Percentiles rank a stretch among this genome's conserved stretches.
Conservation (phyloP, 1,140 invertebrate genomes). For the Drosophila pandora region DNA sequence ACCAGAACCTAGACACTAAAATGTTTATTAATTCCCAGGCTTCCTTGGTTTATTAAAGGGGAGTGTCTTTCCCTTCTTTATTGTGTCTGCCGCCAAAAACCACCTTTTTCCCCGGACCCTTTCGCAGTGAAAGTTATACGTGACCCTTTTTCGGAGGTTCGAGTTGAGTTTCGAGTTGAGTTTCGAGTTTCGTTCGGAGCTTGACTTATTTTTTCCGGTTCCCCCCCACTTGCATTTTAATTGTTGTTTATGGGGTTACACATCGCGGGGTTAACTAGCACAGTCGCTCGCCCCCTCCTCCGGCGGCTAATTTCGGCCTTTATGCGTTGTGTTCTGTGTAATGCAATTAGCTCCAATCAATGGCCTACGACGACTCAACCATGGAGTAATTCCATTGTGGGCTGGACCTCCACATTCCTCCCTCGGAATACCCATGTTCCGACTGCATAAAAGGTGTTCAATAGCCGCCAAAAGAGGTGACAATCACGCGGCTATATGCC, state of each 20-base stretch:
- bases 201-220: conserved; percentile 32
- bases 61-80: conserved; percentile 2
- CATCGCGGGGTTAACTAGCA: conserved; percentile 50
- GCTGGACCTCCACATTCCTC: conserved; percentile 1
- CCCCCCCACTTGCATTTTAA: conserved; percentile 51
- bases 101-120: not conserved
- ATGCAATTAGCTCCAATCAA: conserved; percentile 76
- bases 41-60: conserved; percentile 3
- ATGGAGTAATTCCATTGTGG: conserved; percentile 43
- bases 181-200: conserved; percentile 27
- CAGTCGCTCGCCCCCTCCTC: not conserved
- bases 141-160: conserved; percentile 27
- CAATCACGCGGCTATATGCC: conserved; percentile 3
- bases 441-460: conserved; percentile 6
- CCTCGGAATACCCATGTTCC: not conserved
- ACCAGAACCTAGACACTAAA: conserved; percentile 61
- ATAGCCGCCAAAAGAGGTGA: conserved; percentile 20
- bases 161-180: conserved; percentile 12
- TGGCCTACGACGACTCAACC: conserved; percentile 45
- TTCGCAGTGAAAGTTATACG: conserved; percentile 53
- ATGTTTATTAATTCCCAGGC: conserved; percentile 31
- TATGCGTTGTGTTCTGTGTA: conserved; percentile 49
- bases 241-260: conserved; percentile 42
- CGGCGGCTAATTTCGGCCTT: conserved; percentile 41
- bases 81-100: not conserved